These are phyloP conservation scores for Reticulitermes speratus DNA, from an alignment of 1,140 invertebrate species.

Conservation along the genomic window DNA sequence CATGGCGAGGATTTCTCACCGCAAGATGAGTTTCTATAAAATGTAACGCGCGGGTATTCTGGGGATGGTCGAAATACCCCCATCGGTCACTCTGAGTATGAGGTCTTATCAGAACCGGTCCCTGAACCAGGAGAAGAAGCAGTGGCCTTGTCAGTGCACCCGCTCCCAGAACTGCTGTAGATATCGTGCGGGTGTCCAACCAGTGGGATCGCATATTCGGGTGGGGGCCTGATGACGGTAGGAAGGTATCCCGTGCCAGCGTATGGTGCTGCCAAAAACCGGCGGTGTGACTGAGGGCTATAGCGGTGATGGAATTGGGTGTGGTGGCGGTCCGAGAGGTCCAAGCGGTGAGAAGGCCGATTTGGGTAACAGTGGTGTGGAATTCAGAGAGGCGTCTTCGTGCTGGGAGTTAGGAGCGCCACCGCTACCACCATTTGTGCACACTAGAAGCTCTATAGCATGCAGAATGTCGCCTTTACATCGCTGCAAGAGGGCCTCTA, in stretches of 20 bases:
- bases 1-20: not conserved
- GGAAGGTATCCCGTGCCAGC: conserved; percentile 77
- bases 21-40: not conserved
- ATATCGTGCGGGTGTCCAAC: conserved; percentile 42
- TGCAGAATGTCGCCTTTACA: conserved; percentile 81
- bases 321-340: conserved; percentile 50
- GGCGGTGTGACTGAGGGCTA: conserved; percentile 55
- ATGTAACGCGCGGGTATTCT: not conserved
- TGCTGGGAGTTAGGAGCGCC: not conserved
- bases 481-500: conserved; percentile 74
- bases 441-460: conserved; percentile 85
- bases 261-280: conserved; percentile 76
- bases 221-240: conserved; percentile 66
- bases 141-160: conserved; percentile 45
- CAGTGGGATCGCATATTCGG: conserved; percentile 36
- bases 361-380: conserved; percentile 54
- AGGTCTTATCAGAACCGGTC: conserved; percentile 48
- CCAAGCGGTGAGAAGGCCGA: conserved; percentile 61
- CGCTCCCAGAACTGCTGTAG: conserved; percentile 39
- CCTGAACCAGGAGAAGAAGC: conserved; percentile 50
- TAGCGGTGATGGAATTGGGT: conserved; percentile 45
- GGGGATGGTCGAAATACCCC: not conserved
- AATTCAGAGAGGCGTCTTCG: conserved; percentile 38
- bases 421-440: conserved; percentile 39
- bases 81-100: conserved; percentile 50